Base-by-base conservation (phyloP, 2,113 vertebrate species). In the Rhadina sibilatrix region DNA sequence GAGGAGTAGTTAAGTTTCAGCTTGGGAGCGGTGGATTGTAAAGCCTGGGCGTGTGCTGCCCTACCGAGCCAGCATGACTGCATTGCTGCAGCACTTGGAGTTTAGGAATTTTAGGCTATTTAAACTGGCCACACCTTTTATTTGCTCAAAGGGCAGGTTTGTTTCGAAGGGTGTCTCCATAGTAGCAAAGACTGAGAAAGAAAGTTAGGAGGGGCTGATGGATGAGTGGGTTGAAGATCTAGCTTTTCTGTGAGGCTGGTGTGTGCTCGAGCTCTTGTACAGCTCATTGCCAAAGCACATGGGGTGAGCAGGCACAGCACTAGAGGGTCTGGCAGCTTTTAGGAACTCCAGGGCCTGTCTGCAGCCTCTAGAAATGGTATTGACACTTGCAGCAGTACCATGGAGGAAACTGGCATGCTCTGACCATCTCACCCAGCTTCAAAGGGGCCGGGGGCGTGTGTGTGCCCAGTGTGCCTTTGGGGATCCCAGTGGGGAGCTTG, bases 131-230 rank as follows among this genome's bases (percentile, higher is more conserved):
- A 83, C 97, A 96, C 97, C 97, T 97, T 93, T 72, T 89, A 38
- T 96, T 96, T 85, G 78, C 92, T 96, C 89, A 95, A 83, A 94
- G 96, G 93, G 91, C 91, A 93, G 94, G 88, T 96, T 97, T 96
- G 93, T 96, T 97, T 96, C 69, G 1, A 22, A 60, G 81, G 28
- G 65, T 94, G 95, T 97, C 94, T 96, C 94, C 96, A 97, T 97
- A 96, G 96, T 7, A 97, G 95, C 94, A 52, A 23, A 56, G 89
- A 14, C 56, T 31, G 49, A 66, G 84, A 42, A 63, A 28, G 72
- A 82, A 50, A 68, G 50, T 56, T 52, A 85, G 84, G 87, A 88
- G 90, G 87, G 91, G 89, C 68, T 60, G 80, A 3, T 10, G 56
- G 91, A 10, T 42, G 80, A 50, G 60, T 61, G 93, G 57, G 54